Conservation (phyloP, 2,888 invertebrate genomes). For the Eilema sororculum region DNA sequence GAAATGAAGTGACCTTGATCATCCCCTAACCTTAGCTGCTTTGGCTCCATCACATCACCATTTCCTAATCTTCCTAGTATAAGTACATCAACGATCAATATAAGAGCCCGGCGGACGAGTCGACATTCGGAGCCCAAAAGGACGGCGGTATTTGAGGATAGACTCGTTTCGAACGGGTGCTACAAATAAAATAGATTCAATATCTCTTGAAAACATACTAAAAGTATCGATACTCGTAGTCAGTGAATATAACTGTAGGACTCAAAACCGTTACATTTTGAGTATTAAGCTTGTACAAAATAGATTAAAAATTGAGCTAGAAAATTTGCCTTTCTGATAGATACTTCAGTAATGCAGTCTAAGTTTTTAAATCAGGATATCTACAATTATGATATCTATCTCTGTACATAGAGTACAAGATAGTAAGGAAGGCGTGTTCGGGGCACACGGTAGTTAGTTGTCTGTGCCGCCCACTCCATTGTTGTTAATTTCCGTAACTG, state of each 20-base stretch:
- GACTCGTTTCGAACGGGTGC: slow-evolving; percentile 17
- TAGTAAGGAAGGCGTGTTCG: slow-evolving; percentile 39
- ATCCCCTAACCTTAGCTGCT: slow-evolving; percentile 82
- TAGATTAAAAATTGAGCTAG: slow-evolving; percentile 72
- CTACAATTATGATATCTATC: slow-evolving; percentile 50
- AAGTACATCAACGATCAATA: slow-evolving; percentile 37
- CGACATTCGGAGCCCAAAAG: slow-evolving; percentile 13
- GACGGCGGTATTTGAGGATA: slow-evolving; percentile 10
- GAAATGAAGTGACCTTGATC: slow-evolving; percentile 86
- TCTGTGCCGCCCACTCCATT: slow-evolving; percentile 52
- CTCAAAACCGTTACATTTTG: slow-evolving; percentile 55
- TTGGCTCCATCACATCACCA: slow-evolving; percentile 74
- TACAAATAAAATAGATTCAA: slow-evolving; percentile 40
- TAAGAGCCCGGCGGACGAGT: slow-evolving; percentile 16
- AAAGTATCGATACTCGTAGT: slow-evolving; percentile 46
- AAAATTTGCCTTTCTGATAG: slow-evolving; percentile 72
- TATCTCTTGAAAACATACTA: slow-evolving; percentile 30
- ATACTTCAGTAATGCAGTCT: slow-evolving; percentile 65
- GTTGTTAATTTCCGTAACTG: slow-evolving; percentile 74
- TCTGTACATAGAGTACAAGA: slow-evolving; percentile 47
- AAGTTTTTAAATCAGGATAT: slow-evolving; percentile 54
- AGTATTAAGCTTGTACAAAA: slow-evolving; percentile 75
- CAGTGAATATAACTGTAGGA: slow-evolving; percentile 54
- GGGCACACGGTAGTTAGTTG: slow-evolving; percentile 12
- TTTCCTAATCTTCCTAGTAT: slow-evolving; percentile 62